These are phyloP conservation scores for Hipparchia sbordonii DNA, from an alignment of 2,888 invertebrate genomes.

Conservation along the genomic window DNA sequence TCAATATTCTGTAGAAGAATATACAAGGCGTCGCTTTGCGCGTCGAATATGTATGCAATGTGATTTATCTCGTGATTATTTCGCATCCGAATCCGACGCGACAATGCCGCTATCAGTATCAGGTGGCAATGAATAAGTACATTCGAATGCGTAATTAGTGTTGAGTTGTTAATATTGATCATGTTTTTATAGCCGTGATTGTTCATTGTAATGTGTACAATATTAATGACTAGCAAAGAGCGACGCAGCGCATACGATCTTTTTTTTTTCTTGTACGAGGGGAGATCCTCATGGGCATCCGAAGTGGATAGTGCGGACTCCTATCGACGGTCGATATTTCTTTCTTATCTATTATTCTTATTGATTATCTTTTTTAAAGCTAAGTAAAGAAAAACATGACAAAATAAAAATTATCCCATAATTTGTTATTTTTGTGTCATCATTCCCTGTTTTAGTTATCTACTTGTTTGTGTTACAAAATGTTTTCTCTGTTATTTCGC, in stretches of 20 bases:
- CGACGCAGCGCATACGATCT: neutral
- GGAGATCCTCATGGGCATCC: too few species aligned
- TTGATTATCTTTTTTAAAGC: too few species aligned
- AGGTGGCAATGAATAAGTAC: conserved; percentile 54
- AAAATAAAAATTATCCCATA: neutral
- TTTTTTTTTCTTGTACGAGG: too few species aligned
- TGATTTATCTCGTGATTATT: conserved; percentile 62
- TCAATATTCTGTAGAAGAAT: conserved; percentile 24
- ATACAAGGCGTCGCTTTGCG: conserved; percentile 19
- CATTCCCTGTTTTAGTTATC: too few species aligned
- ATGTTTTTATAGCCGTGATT: conserved; percentile 1
- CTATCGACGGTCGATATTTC: too few species aligned
- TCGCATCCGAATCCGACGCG: conserved; percentile 51
- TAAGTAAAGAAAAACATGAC: neutral
- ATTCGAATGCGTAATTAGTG: conserved; percentile 25
- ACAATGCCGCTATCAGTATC: conserved; percentile 51
- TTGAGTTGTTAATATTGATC: conserved; percentile 16
- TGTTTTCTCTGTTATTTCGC: neutral
- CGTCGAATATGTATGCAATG: conserved; percentile 32
- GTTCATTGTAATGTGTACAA: neutral
- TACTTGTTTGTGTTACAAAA: neutral
- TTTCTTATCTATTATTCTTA: too few species aligned
- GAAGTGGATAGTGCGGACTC: too few species aligned
- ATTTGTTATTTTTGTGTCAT: neutral
- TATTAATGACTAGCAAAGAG: neutral